phyloP scores from a whole-genome alignment of 2,797 vertebrate genomes.

The Cyprinella venusta region DNA sequence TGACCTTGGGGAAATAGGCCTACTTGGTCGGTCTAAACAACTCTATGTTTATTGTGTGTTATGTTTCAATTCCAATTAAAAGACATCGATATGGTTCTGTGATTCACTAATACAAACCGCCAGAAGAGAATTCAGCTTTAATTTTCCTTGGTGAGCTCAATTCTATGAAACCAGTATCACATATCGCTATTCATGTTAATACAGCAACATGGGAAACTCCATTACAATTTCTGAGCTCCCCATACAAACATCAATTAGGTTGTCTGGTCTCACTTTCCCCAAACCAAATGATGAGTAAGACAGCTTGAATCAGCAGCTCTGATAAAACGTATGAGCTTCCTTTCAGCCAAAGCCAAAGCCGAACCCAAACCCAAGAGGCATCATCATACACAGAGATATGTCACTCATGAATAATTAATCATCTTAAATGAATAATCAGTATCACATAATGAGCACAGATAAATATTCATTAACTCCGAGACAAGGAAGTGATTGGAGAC shows the following conservation, averaged over 20 bases:
- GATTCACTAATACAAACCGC: background rate
- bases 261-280: conserved; percentile 20
- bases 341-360: background rate
- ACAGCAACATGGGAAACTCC: conserved; percentile 24
- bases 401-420: conserved; percentile 43
- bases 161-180: background rate
- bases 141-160: conserved; percentile 25
- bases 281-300: conserved; percentile 6
- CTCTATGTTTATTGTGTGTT: conserved; percentile 2
- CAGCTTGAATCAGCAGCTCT: conserved; percentile 35
- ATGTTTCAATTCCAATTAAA: conserved; percentile 16
- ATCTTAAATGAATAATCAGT: conserved; percentile 47
- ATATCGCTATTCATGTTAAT: conserved; percentile 9
- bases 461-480: conserved; percentile 51
- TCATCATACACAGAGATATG: conserved; percentile 31
- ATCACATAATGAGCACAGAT: conserved; percentile 40
- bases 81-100: background rate
- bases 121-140: conserved; percentile 9
- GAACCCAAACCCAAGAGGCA: conserved; percentile 31
- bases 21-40: background rate
- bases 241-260: conserved; percentile 37
- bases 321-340: conserved; percentile 5
- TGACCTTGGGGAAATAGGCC: background rate
- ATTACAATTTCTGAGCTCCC: conserved; percentile 18
- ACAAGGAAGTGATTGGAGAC: conserved; percentile 32